A percentile compares a stretch with the other conserved stretches of the same genome.
phyloP scores from a whole-genome alignment of 1,140 invertebrate species.

The Drosophila pallidifrons region DNA sequence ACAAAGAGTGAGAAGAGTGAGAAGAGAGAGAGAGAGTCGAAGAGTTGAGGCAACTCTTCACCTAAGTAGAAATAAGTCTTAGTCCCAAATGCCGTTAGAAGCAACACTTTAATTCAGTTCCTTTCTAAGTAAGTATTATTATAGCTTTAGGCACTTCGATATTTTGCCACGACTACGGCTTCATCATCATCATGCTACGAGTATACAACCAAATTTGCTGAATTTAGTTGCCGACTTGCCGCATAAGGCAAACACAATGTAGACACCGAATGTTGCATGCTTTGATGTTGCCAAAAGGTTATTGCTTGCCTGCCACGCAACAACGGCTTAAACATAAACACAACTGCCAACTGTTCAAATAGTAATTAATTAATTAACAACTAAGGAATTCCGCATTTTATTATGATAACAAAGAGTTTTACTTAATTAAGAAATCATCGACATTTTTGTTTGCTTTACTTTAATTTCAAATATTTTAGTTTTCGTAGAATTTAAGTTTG shows the following conservation, averaged over 20 bases:
- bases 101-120: conserved; percentile 33
- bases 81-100: conserved; percentile 11
- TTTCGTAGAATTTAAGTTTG: too few relatives aligned
- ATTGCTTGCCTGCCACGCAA: neutral
- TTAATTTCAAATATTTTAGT: too few relatives aligned
- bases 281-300: neutral
- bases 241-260: neutral
- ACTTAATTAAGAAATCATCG: too few relatives aligned
- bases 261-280: neutral
- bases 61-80: conserved; percentile 16
- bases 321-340: neutral
- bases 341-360: neutral
- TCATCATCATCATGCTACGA: neutral
- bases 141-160: conserved; percentile 10
- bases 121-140: conserved; percentile 22
- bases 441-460: too few relatives aligned
- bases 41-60: neutral
- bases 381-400: neutral
- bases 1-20: conserved; percentile 3
- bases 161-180: neutral
- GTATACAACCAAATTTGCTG: neutral
- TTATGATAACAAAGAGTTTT: too few relatives aligned
- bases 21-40: neutral
- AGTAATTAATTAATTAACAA: neutral
- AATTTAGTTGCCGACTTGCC: neutral